Percentiles rank a stretch among this genome's conserved stretches.
phyloP scores from a whole-genome alignment of 2,888 invertebrate genomes.

The Meghimatium bilineatum region DNA sequence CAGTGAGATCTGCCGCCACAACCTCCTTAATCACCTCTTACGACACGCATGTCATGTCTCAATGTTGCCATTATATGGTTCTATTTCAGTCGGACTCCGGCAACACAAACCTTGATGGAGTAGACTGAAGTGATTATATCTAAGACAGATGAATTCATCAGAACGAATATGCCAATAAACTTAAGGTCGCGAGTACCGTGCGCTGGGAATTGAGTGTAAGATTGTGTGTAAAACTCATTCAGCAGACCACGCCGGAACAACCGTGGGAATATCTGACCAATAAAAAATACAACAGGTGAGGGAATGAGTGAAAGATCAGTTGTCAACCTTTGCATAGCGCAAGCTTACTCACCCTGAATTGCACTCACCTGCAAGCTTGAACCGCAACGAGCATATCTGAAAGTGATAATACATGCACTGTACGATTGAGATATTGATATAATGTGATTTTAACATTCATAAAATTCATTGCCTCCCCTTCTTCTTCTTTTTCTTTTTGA shows the following conservation, averaged over 20 bases:
- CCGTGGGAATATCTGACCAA: slow-evolving; percentile 8
- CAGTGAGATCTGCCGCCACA: too few species aligned
- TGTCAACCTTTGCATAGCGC: background rate
- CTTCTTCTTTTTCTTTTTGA: too few species aligned
- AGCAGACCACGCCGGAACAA: background rate
- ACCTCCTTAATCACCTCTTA: too few species aligned
- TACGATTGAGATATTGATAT: background rate
- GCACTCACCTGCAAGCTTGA: background rate
- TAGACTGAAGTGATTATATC: background rate
- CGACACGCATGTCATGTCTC: too few species aligned
- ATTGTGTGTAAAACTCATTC: background rate
- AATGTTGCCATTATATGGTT: too few species aligned
- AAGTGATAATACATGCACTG: slow-evolving; percentile 14
- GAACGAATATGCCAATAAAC: too few species aligned
- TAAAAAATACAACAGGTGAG: background rate
- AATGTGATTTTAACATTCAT: background rate
- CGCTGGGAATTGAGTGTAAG: background rate
- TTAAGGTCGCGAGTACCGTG: too few species aligned
- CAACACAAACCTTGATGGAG: too few species aligned
- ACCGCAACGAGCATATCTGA: background rate
- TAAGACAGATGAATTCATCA: too few species aligned
- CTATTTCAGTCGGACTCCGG: too few species aligned
- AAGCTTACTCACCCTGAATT: background rate
- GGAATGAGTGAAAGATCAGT: background rate
- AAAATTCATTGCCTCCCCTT: too few species aligned